Percentiles rank a stretch among this genome's conserved stretches.
phyloP scores from a whole-genome alignment of 2,888 invertebrate genomes.

The Mesoligia furuncula region DNA sequence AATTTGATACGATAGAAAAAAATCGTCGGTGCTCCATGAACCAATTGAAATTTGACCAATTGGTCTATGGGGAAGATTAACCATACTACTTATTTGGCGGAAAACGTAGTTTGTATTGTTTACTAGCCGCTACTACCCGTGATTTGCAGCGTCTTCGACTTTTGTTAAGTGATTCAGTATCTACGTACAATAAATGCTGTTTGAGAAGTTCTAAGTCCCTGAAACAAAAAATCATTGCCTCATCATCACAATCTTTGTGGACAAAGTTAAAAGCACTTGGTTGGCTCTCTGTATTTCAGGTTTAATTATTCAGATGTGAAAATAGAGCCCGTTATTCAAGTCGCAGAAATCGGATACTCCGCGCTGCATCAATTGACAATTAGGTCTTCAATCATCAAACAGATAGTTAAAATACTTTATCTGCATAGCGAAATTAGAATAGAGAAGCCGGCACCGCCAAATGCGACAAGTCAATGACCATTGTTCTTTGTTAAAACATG shows the following conservation, averaged over 20 bases:
- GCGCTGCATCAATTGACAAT: slow-evolving; percentile 33
- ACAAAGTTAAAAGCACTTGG: neutral
- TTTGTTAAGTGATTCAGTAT: neutral
- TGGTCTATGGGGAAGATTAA: too few relatives aligned
- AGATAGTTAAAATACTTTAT: slow-evolving; percentile 25
- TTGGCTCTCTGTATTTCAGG: neutral
- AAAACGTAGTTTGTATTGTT: neutral
- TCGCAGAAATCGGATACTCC: neutral
- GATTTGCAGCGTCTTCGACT: too few relatives aligned
- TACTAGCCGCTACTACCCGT: neutral
- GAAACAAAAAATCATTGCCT: neutral
- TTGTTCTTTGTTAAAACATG: slow-evolving; percentile 56
- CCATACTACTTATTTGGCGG: too few relatives aligned
- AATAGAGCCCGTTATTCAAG: neutral
- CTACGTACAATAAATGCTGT: neutral
- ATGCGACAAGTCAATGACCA: slow-evolving; percentile 56
- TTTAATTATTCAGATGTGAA: neutral
- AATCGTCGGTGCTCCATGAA: too few relatives aligned
- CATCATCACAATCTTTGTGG: neutral
- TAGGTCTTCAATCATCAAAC: slow-evolving; percentile 41
- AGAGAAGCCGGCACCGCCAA: slow-evolving; percentile 47
- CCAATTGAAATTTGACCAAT: too few relatives aligned
- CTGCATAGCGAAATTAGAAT: slow-evolving; percentile 41
- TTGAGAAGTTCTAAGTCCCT: neutral
- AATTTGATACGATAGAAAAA: too few relatives aligned